Evolutionary conservation across 2,888 invertebrate genomes (phyloP), one percentile per base, ranked within the genome.

Genomic region (Chalcosyrphus nemorum): DNA sequence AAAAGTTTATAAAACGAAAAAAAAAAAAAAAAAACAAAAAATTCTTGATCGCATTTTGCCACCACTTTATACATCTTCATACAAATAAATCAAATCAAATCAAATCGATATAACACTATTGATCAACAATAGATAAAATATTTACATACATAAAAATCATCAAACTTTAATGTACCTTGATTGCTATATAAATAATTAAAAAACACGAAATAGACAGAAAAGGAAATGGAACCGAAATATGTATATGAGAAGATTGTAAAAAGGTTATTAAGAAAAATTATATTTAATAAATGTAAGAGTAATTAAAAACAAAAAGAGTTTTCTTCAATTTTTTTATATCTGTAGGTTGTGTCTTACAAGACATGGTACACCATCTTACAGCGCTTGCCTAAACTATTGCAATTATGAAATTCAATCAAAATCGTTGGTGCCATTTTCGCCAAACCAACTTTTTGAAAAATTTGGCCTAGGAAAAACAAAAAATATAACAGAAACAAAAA

Each of bases 101-200:
- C 54, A 78, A 81, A 78, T 50, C 52, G 57, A 81, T 65, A 59
- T 35, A 56, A 74, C 41, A 78, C 41, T 76, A 71, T 57, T 70
- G 47, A 81, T 65, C 32, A 41, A 61, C 68, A 59, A 59, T 17
- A 35, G 35, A 65, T 19, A 65, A 75, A 45, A 78, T 81, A 86
- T 78, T 85, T 80, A 81, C 77, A 77, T 80, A 77, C 77, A 77
- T 72, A 19, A 65, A 82, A 80, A 86, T 86, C 86, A 86, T 86
- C 85, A 86, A 86, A 86, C 86, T 86, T 86, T 75, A 86, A 87
- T 86, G 86, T 87, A 87, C 86, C 86, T 87, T 86, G 80, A 87
- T 86, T 86, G 86, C 86, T 86, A 86, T 76, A 84, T 65, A 81
- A 78, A 74, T 72, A 81, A 68, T 41, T 47, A 38, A 72, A 38